Evolutionary conservation across 2,888 invertebrate species (phyloP), one percentile per base, ranked within the genome.

Genomic region (Patella depressa): DNA sequence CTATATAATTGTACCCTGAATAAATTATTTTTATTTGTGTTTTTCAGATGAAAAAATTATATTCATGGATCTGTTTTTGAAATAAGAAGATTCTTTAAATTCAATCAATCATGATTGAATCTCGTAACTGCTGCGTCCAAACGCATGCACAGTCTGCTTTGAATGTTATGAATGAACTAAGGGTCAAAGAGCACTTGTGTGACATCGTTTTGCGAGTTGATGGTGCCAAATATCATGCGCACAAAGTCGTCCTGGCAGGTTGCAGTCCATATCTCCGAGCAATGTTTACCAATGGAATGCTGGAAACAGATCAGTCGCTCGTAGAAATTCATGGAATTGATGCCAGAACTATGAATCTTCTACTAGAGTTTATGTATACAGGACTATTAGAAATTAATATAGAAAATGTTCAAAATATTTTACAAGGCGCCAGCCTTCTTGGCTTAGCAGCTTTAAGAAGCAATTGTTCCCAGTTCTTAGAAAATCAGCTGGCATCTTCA

Each of bases 281-380:
- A 34, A 90, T 90, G 90, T 90, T 90, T 79, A 90, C 90, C 55
- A 90, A 90, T 78, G 90, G 90, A 17, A 89, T 88, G 89, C 81
- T 88, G 74, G 90, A 90, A 80, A 88, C 88, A 7, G 89, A 87
- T 45, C 86, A 88, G 73, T 86, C 86, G 71, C 79, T 81, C 55
- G 87, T 90, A 7, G 87, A 88, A 15, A 87, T 90, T 53, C 88
- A 88, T 55, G 90, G 89, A 69, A 85, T 90, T 45, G 90, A 90
- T 71, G 84, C 88, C 0, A 71, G 80, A 53, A 89, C 89, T 7
- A 90, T 90, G 90, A 84, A 84, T 24, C 83, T 86, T 71, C 81
- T 90, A 57, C 82, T 90, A 45, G 89, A 90, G 73, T 90, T 89
- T 82, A 90, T 90, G 88, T 90, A 90, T 82, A 88, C 88, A 0